Evolutionary conservation across 2,797 vertebrate species (phyloP).

Genomic region (Bradypodion ventrale): DNA sequence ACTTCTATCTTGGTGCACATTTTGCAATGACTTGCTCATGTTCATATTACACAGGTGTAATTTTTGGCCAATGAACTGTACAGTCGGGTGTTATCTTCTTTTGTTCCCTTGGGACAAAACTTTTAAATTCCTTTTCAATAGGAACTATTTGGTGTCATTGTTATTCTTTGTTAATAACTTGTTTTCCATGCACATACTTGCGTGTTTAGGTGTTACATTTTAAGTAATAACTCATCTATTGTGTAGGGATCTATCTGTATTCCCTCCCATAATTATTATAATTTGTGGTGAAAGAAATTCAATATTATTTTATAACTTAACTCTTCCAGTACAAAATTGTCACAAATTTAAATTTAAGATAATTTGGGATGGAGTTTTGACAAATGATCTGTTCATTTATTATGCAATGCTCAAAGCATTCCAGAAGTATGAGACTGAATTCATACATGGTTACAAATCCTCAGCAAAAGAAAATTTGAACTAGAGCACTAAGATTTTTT

Average conservation of each 20-base stretch:
- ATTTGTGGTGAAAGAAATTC: too few species aligned
- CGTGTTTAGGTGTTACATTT: neutral
- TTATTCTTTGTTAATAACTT: neutral
- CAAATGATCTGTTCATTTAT: neutral
- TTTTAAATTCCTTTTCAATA: neutral
- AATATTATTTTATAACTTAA: neutral
- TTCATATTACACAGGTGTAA: too few species aligned
- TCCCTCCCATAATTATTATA: too few species aligned
- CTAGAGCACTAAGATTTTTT: too few species aligned
- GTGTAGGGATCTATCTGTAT: too few species aligned
- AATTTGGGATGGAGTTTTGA: neutral
- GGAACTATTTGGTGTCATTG: neutral
- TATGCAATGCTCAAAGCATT: neutral
- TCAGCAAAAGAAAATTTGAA: too few species aligned
- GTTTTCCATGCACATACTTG: neutral
- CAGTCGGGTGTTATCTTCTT: neutral
- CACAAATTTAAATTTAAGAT: neutral
- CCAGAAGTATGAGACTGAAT: neutral
- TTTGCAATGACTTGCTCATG: too few species aligned
- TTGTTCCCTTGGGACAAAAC: neutral
- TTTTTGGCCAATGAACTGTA: neutral
- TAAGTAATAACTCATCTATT: neutral
- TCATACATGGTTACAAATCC: neutral
- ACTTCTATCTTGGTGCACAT: too few species aligned
- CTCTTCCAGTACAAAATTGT: neutral